Conservation (phyloP, 2,888 invertebrate species). For the Erebia ligea region DNA sequence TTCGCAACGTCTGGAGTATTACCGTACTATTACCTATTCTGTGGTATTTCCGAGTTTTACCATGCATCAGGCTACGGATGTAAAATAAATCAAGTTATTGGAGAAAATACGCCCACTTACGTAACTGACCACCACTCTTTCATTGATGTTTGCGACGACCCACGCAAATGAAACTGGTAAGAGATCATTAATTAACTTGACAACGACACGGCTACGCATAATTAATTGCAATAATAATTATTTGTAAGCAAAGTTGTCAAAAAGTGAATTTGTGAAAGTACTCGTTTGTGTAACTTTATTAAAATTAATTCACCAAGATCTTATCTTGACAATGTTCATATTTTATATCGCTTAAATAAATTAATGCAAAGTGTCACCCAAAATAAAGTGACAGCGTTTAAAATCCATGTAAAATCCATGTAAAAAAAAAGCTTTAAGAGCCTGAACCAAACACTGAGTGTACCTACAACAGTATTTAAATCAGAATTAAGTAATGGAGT, state of each 20-base stretch:
- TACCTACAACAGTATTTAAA: no score
- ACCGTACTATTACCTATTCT: neutral
- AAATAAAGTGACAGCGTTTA: no score
- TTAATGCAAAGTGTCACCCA: neutral
- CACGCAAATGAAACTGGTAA: slow-evolving; percentile 26
- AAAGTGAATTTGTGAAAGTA: slow-evolving; percentile 3
- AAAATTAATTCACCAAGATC: neutral
- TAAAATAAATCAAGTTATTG: slow-evolving; percentile 49
- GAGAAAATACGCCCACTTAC: slow-evolving; percentile 41
- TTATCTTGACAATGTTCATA: slow-evolving; percentile 7
- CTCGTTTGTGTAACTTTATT: neutral
- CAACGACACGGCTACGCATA: slow-evolving; percentile 20
- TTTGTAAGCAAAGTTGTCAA: slow-evolving; percentile 14
- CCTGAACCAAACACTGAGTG: no score
- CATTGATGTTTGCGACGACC: slow-evolving; percentile 32
- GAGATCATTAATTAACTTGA: slow-evolving; percentile 27
- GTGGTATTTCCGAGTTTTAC: slow-evolving; percentile 48
- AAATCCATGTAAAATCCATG: no score
- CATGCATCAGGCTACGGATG: slow-evolving; percentile 49
- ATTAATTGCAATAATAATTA: slow-evolving; percentile 17
- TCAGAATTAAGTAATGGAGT: no score
- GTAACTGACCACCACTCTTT: slow-evolving; percentile 38
- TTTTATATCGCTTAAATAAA: neutral
- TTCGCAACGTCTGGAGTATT: slow-evolving; percentile 20
- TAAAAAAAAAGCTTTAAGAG: no score